Percentiles rank a stretch among this genome's conserved stretches.
These are phyloP conservation scores for Antheraea mylitta DNA, from an alignment of 1,140 invertebrate genomes.

Conservation along the genomic window DNA sequence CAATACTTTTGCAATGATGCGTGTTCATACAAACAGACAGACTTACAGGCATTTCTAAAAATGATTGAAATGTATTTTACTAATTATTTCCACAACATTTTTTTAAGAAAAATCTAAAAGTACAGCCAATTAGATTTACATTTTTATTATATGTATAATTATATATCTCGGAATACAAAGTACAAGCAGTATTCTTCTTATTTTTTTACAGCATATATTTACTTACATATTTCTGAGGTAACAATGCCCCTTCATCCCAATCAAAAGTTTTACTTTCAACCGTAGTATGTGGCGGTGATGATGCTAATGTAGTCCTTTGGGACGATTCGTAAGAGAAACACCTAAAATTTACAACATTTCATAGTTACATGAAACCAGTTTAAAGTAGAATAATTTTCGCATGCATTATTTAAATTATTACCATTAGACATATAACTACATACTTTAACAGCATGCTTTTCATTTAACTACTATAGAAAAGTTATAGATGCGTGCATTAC, in stretches of 20 bases:
- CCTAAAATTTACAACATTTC: slow-evolving; percentile 73
- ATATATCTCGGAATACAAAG: too few relatives aligned
- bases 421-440: neutral
- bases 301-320: slow-evolving; percentile 79
- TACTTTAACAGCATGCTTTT: neutral
- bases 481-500: neutral
- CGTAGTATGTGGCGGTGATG: slow-evolving; percentile 81
- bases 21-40: too few relatives aligned
- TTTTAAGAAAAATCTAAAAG: too few relatives aligned
- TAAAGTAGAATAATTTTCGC: neutral
- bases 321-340: slow-evolving; percentile 88
- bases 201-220: neutral
- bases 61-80: too few relatives aligned
- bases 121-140: too few relatives aligned
- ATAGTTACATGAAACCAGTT: neutral
- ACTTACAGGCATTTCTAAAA: too few relatives aligned
- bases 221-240: slow-evolving; percentile 69
- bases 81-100: too few relatives aligned
- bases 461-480: neutral
- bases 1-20: too few relatives aligned
- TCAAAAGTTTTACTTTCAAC: slow-evolving; percentile 79
- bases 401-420: slow-evolving; percentile 6
- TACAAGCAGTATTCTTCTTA: too few relatives aligned
- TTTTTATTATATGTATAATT: too few relatives aligned
- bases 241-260: slow-evolving; percentile 67